Base-by-base conservation (phyloP, 2,797 vertebrate genomes). In the Staurois parvus region DNA sequence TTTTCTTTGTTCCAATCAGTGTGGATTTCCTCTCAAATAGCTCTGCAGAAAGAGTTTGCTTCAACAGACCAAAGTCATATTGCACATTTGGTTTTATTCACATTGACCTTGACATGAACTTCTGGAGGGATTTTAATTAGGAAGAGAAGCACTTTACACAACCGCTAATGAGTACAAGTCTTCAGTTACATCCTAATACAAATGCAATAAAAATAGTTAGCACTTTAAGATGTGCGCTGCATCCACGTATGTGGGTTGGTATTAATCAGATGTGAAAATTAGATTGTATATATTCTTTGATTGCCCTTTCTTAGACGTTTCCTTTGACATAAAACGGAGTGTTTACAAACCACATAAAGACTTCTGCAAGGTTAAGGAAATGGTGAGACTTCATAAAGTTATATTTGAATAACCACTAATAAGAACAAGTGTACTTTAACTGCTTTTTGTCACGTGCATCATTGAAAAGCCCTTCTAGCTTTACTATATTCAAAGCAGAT, bases 1-100 rank as follows among this genome's bases (percentile, higher is more conserved):
- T 85, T 85, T 81, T 66, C 15, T 69, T 85, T 81, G 15, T 37
- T n/a, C 19, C 24, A 26, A 32, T 79, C 30, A 37, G 7, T n/a
- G 70, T 56, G 45, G 77, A 68, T 79, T 73, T 80, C 76, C 83
- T 85, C 68, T 79, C 26, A 17, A 30, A 69, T 75, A 87, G 45
- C 75, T 74, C 76, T 83, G 76, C 40, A 75, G 34, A 64, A 83
- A 79, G 70, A 32, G 42, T 75, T 37, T 69, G 29, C 69, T 84
- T 59, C 59, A 87, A 79, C 69, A 87, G 76, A 79, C 76, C 69
- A 75, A 86, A 83, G 76, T 87, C 81, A 87, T 74, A 79, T 83
- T 78, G 81, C 85, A 87, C 85, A 87, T 87, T 87, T 87, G 85
- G 81, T 84, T 87, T 87, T 83, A 72, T 87, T 87, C 85, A 87